Conservation (phyloP, 2,797 vertebrate genomes). For the Pristis pectinata region DNA sequence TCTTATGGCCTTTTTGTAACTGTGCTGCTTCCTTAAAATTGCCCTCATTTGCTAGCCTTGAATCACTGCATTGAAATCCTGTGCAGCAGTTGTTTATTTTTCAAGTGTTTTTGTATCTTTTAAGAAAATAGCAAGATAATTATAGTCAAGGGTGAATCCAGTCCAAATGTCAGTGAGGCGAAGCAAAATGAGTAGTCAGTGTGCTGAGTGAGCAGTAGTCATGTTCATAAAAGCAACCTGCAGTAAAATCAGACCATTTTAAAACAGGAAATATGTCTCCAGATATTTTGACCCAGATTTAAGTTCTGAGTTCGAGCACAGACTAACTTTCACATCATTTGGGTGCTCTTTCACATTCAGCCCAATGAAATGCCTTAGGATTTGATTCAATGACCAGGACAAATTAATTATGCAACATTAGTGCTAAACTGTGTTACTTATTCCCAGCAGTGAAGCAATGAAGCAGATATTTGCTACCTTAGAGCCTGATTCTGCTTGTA, state of each 20-base stretch:
- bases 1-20: neutral
- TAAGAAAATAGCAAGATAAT: neutral
- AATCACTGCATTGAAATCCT: neutral
- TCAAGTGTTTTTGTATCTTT: neutral
- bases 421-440: conserved; percentile 15
- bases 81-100: neutral
- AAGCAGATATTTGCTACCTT: conserved; percentile 26
- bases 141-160: neutral
- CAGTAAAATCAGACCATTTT: neutral
- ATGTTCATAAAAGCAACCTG: neutral
- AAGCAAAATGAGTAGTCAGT: neutral
- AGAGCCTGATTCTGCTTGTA: neutral
- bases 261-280: neutral
- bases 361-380: conserved; percentile 17
- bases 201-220: neutral
- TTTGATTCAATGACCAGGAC: conserved; percentile 31
- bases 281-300: neutral
- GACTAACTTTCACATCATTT: neutral
- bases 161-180: neutral
- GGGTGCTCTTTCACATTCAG: neutral
- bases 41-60: neutral
- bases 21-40: neutral
- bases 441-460: conserved; percentile 7
- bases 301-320: neutral
- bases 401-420: conserved; percentile 37